phyloP scores from a whole-genome alignment of 2,888 invertebrate species.

The Orchesella flavescens region DNA sequence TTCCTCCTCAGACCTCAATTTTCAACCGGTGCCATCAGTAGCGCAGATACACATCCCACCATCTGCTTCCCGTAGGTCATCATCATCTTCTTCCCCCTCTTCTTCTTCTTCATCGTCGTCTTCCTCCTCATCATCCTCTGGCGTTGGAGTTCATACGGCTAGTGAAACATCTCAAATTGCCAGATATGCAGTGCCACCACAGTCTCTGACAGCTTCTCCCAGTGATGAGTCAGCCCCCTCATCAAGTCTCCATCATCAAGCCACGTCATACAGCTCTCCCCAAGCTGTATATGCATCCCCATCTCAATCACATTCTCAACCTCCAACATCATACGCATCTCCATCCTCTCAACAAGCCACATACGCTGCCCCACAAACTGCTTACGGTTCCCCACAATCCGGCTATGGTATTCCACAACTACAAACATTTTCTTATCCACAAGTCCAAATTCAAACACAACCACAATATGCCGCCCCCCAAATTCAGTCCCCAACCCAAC shows the following conservation, averaged over 20 bases:
- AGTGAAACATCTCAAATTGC: conserved; percentile 40
- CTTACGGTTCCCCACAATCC: conserved; percentile 27
- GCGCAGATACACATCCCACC: conserved; percentile 64
- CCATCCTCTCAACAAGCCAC: conserved; percentile 26
- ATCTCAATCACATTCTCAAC: conserved; percentile 18
- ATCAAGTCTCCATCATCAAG: conserved; percentile 31
- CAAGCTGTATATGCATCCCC: conserved; percentile 20
- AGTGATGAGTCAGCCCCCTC: not conserved
- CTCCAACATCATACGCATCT: not conserved
- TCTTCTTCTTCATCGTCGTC: not conserved
- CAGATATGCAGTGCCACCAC: conserved; percentile 38
- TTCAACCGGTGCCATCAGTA: conserved; percentile 67
- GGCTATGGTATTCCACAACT: conserved; percentile 36
- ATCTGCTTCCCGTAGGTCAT: conserved; percentile 36
- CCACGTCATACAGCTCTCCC: conserved; percentile 29
- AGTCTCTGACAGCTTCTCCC: conserved; percentile 20
- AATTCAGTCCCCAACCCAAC: conserved; percentile 41
- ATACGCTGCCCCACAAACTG: conserved; percentile 27
- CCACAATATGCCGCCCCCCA: conserved; percentile 49
- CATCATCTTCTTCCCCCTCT: not conserved
- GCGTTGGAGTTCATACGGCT: conserved; percentile 9
- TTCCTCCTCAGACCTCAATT: conserved; percentile 49
- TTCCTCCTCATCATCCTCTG: no score
- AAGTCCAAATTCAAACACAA: conserved; percentile 50
- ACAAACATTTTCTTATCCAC: conserved; percentile 40